Evolutionary conservation across 2,888 invertebrate species (phyloP), one percentile per base, ranked within the genome.

Genomic region (Cryptus armator): DNA sequence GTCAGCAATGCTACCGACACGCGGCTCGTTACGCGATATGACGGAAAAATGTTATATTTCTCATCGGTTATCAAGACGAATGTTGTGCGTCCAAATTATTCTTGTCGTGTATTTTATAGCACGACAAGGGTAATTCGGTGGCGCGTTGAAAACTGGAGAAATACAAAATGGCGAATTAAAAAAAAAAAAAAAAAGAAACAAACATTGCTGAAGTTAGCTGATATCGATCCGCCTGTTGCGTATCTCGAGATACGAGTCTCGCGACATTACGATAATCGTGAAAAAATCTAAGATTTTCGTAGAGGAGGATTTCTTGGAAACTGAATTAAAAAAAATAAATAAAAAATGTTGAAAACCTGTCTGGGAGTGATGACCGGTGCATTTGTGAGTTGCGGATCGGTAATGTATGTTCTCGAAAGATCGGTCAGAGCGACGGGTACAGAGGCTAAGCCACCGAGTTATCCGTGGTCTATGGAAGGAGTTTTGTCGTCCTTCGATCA

Each of bases 381-480:
- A 5, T 46, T 89, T 56, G 86, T 83, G 12, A 87, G 87, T 68
- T 89, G 88, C 66, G 89, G 90, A 6, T 71, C 83, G 16, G 3
- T 89, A 10, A 48, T 90, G 4, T 89, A 87, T 44, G 70, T 88
- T 3, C 94, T 99, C 44, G 97, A 98, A 92, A 96, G 96, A 92
- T 97, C 98, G 0, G 98, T 99, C 44, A 95, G 96, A 89, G 99
- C 99, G 0, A 95, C 96, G 0, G 98, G 96, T 1, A 92, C 96
- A 51, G 96, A 96, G 89, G 96, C 98, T 7, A 98, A 98, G 92
- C 95, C 98, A 5, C 97, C 97, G 1, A 95, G 96, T 81, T 96
- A 96, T 91, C 97, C 97, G 9, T 99, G 99, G 99, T 95, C 93
- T 89, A 98, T 99, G 91, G 95, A 95, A 72, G 97, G 98, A 37